Conservation (phyloP, 2,113 vertebrate genomes). For the Bostrychus sinensis region DNA sequence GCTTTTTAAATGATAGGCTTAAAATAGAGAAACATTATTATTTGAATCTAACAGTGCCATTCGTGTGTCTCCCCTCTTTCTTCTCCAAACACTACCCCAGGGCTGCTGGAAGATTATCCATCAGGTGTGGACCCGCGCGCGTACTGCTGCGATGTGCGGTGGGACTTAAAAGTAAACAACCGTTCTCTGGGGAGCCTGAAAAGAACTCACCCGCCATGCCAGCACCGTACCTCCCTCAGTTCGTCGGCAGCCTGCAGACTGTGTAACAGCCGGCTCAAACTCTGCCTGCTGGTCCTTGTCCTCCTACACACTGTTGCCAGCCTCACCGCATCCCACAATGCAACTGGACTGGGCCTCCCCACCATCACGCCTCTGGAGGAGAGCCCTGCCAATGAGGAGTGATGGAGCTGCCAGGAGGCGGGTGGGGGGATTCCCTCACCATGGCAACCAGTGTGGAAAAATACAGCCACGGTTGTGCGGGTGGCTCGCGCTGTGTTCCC, state of each 20-base stretch:
- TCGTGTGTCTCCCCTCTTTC: neutral
- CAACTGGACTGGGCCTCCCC: constrained; percentile 87
- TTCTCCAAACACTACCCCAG: constrained; percentile 65
- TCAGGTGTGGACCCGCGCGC: constrained; percentile 85
- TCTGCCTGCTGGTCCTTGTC: constrained; percentile 95
- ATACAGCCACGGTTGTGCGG: constrained; percentile 57
- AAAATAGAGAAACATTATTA: neutral
- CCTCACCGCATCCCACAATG: constrained; percentile 93
- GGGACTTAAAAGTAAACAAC: constrained; percentile 86
- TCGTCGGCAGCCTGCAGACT: constrained; percentile 94
- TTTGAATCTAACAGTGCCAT: constrained; percentile 5
- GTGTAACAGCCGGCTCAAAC: constrained; percentile 94
- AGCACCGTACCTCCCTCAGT: constrained; percentile 89
- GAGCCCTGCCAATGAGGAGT: constrained; percentile 90
- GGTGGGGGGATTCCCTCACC: constrained; percentile 69
- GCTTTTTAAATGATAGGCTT: no score
- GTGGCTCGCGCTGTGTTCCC: constrained; percentile 60
- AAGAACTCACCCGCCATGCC: constrained; percentile 89
- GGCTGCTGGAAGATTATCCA: constrained; percentile 92
- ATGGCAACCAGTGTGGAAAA: constrained; percentile 75
- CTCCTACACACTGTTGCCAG: constrained; percentile 96
- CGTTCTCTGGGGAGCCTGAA: constrained; percentile 85
- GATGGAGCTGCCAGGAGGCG: constrained; percentile 67
- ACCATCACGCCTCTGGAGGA: constrained; percentile 88
- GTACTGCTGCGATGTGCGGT: constrained; percentile 97